These are phyloP conservation scores for Ophion ellenae DNA, from an alignment of 2,888 invertebrate genomes.

Conservation along the genomic window DNA sequence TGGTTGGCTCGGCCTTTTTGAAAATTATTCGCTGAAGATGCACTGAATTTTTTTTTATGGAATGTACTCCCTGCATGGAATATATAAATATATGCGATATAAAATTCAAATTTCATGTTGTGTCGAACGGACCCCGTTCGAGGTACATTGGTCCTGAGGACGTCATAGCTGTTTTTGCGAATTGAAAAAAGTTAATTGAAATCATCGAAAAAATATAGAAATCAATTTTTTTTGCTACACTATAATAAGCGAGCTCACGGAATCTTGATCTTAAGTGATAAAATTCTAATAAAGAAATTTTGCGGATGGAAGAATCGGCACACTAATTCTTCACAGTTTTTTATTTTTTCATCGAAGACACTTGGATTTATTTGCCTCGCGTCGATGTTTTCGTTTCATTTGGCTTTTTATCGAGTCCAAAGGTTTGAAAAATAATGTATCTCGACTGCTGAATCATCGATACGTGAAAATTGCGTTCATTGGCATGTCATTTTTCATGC, in stretches of 20 bases:
- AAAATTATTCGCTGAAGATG: background rate
- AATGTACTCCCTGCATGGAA: background rate
- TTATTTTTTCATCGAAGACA: background rate
- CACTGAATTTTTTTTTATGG: background rate
- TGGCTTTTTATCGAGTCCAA: background rate
- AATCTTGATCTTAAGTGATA: background rate
- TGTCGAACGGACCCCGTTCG: too few relatives aligned
- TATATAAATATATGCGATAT: too few relatives aligned
- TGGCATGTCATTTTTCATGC: background rate
- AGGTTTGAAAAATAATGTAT: background rate
- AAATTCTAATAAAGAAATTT: background rate
- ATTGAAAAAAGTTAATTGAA: too few relatives aligned
- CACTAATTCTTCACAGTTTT: background rate
- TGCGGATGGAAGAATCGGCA: background rate
- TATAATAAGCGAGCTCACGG: background rate
- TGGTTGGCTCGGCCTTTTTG: background rate
- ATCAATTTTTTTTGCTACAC: background rate
- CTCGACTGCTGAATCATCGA: constrained; percentile 5
- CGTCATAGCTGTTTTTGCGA: too few relatives aligned
- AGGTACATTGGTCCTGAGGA: too few relatives aligned
- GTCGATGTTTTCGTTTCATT: background rate
- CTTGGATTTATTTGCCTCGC: background rate
- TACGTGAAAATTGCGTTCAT: background rate
- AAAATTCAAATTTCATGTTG: too few relatives aligned
- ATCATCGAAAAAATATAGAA: too few relatives aligned